Base-by-base conservation (phyloP, 2,113 vertebrate genomes). In the Etheostoma cragini region DNA sequence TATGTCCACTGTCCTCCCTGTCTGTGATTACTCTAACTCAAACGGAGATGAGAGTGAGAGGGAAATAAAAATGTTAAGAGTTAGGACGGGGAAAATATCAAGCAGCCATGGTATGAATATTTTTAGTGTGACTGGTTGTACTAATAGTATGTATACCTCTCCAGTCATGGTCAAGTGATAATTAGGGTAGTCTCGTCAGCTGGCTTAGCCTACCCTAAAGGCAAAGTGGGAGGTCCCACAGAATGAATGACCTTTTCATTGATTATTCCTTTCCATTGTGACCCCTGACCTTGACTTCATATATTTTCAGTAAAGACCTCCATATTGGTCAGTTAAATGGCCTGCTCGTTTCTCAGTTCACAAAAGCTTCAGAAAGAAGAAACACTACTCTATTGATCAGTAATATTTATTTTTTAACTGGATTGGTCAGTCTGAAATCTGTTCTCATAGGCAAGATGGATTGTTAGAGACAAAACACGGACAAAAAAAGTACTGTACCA, bases 281-380 rank as follows among this genome's bases (percentile, higher is more conserved):
- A 88, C 72, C 80, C 56, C 65, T 89, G 76, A 87, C 85, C 82
- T 21, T 87, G 82, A 54, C 72, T 78, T 78, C 19, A 69, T 74
- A 38, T 58, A 62, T 75, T 57, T 73, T 50, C 64, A 14, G 0
- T 21, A 22, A 76, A 42, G 78, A 66, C 19, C 50, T 69, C 1
- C 14, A 38, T 24, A 38, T 35, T 14, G 53, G 78, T 72, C 72
- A 68, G 47, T 54, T 63, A 69, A 78, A 83, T 24, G n/a, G 42
- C 17, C 30, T 17, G 47, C 71, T 82, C 12, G 62, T 88, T 80
- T 70, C 22, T 83, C 38, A 70, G 33, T 64, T 35, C 22, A 56
- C 65, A 47, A 85, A 83, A 79, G 52, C 80, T 72, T 15, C 38
- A 49, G 11, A 14, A 38, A 50, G 8, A 52, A 45, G 46, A 81